Conservation (phyloP, 2,888 invertebrate genomes). For the Anodontia alba region DNA sequence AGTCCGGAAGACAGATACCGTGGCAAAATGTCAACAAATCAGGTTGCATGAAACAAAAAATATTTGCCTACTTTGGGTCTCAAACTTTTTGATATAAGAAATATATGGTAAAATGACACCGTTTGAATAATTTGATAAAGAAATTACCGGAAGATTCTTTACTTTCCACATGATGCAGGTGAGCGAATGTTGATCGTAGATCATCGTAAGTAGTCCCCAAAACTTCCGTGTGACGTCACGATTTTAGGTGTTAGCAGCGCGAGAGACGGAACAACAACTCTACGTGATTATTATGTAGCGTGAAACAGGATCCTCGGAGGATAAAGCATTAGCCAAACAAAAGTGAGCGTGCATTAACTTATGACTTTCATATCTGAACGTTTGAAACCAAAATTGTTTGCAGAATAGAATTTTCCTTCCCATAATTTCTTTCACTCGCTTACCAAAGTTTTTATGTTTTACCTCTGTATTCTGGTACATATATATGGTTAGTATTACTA, state of each 20-base stretch:
- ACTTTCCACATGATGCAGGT: constrained; percentile 4
- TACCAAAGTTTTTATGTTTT: no score
- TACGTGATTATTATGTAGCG: constrained; percentile 11
- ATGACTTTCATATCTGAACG: no score
- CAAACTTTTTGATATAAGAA: constrained; percentile 4
- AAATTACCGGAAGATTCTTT: constrained; percentile 5
- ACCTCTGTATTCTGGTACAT: no score
- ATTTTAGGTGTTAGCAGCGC: constrained; percentile 4
- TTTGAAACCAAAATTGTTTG: no score
- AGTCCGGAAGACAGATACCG: background rate
- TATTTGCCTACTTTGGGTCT: background rate
- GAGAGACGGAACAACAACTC: background rate
- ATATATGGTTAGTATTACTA: no score
- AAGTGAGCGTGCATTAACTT: no score
- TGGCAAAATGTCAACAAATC: background rate
- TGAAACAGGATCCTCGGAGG: constrained; percentile 8
- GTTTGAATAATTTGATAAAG: background rate
- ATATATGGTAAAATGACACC: background rate
- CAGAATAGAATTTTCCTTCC: no score
- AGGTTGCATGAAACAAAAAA: background rate
- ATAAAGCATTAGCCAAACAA: no score
- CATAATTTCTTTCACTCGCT: no score
- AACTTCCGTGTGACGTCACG: background rate
- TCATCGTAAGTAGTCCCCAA: no score
- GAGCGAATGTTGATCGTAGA: background rate